Evolutionary conservation across 2,888 invertebrate species (phyloP), one percentile per base, ranked within the genome.

Genomic region (Acronicta psi): DNA sequence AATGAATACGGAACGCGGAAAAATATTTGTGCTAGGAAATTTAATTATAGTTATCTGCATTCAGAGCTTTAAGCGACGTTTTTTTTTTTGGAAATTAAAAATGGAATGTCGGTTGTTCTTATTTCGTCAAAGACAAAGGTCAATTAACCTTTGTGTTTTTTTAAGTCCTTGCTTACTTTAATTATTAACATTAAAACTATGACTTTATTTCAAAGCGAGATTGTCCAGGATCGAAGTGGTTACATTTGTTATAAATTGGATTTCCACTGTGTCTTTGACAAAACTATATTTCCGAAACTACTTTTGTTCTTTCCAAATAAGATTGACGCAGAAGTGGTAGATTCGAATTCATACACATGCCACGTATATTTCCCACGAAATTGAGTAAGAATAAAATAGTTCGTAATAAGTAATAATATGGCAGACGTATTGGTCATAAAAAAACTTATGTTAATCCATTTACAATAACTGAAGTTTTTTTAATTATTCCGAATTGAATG

Each of bases 191-290:
- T 1, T n/a, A 47, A 49, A 54, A 20, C 17, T 18, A 1, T 9
- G 34, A 63, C 16, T 70, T 65, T 70, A 60, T 65, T 37, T 61
- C 20, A 11, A 44, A 56, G 14, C 16, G 20, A 38, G 46, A 65
- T 65, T 47, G 56, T 57, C 44, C 51, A 47, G 56, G 57, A 70
- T 45, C 38, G 41, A 36, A 57, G 41, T 18, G 66, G 66, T 61
- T 58, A 61, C 57, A 66, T 68, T 68, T 64, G 70, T 42, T 55
- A 64, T 61, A 71, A 69, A 71, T 69, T 71, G 67, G 71, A 71
- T 71, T 61, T 54, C 67, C 52, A 66, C 53, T 55, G 49, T 50
- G 50, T 51, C 55, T 52, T 44, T 43, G 59, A 47, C 25, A 58
- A 69, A 69, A 61, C 52, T 58, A 55, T 61, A 71, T 69, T 69